Base-by-base conservation (phyloP, 2,888 invertebrate species). In the Drosophila paranaensis region DNA sequence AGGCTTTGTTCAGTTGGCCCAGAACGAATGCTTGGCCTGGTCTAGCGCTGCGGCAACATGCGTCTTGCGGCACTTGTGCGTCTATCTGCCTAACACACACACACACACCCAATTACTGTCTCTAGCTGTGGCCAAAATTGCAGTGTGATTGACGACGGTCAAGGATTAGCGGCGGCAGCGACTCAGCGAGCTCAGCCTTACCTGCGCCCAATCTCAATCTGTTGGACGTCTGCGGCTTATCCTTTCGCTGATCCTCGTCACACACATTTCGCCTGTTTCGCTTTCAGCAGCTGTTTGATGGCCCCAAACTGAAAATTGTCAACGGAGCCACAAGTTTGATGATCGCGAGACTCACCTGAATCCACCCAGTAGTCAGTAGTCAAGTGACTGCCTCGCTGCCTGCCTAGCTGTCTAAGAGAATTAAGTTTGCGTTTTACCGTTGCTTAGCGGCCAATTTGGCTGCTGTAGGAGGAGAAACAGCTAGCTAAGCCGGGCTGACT, bases 391-490 rank as follows among this genome's bases (percentile, higher is more conserved):
- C 33, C 65, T 39, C 13, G 20, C 25, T 13, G 45, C 45, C 25
- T 27, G 67, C 20, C 66, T 46, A 48, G 43, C 73, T 76, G 83
- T 70, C 74, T 65, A 73, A 74, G 46, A 42, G 71, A 71, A 88
- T 87, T 82, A 83, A 77, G 72, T 84, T 81, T 87, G 81, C 73
- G 71, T 84, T 79, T 67, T 82, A 88, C 89, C 72, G 89, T 86
- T 86, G 84, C 61, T 73, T 74, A 63, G 74, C 77, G 57, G 70
- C 71, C 69, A 84, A 80, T 81, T 79, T 43, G 46, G 39, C 51
- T 20, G 51, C 20, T 37, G 50, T 42, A 51, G 53, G 45, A 61
- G 54, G 42, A 35, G 42, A 57, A 45, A 33, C 37, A 43, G 51
- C 33, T n/a, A 42, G 10, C 20, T 20, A 11, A n/a, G n/a, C n/a